Conservation (phyloP, 1,140 invertebrate genomes). For the Drosophila littoralis region DNA sequence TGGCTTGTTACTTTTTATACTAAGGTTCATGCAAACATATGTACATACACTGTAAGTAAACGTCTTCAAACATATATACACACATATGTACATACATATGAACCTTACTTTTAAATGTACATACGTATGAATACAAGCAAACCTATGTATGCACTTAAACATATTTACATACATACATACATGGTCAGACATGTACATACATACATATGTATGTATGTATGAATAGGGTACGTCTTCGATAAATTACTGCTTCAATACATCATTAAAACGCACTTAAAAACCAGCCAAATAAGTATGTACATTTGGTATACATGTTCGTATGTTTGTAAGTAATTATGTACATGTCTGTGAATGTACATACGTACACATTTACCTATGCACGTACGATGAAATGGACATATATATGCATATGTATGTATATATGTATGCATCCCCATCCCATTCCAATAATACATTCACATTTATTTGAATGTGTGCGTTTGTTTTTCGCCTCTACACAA, state of each 20-base stretch:
- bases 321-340: constrained; percentile 12
- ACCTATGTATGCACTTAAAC: not conserved
- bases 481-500: constrained; percentile 54
- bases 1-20: constrained; percentile 69
- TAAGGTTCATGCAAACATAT: constrained; percentile 36
- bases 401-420: constrained; percentile 26
- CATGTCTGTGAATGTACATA: constrained; percentile 22
- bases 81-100: constrained; percentile 20
- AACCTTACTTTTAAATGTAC: constrained; percentile 10
- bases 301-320: constrained; percentile 5
- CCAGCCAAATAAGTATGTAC: constrained; percentile 32
- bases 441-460: constrained; percentile 50
- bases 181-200: not conserved
- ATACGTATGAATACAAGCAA: constrained; percentile 4
- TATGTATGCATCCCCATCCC: constrained; percentile 48
- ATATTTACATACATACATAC: constrained; percentile 14
- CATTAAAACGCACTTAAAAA: constrained; percentile 10
- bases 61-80: constrained; percentile 17
- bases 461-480: constrained; percentile 39
- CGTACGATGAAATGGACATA: constrained; percentile 19
- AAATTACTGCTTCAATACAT: not conserved
- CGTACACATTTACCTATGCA: constrained; percentile 9
- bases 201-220: constrained; percentile 27
- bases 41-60: not conserved
- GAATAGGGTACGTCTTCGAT: not conserved